These are phyloP conservation scores for Melipona quadrifasciata DNA, from an alignment of 1,140 invertebrate genomes.

Conservation along the genomic window DNA sequence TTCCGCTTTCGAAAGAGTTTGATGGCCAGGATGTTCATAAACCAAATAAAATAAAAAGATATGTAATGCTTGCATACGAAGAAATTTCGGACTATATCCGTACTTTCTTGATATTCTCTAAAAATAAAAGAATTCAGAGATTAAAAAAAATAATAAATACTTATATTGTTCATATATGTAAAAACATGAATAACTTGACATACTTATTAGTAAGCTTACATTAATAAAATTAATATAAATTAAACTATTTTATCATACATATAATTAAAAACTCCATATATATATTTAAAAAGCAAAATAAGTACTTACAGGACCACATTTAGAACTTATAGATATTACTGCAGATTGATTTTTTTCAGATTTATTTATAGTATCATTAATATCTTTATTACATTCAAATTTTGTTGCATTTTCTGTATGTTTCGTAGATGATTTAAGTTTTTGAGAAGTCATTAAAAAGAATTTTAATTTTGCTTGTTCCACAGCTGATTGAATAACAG, in stretches of 20 bases:
- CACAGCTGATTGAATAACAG: conserved; percentile 83
- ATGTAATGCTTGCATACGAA: conserved; percentile 86
- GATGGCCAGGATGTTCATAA: conserved; percentile 83
- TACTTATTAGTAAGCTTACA: no score
- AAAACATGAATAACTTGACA: no score
- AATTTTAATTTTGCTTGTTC: conserved; percentile 86
- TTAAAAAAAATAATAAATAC: no score
- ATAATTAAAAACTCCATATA: no score
- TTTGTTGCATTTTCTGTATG: conserved; percentile 9
- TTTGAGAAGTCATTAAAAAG: conserved; percentile 71
- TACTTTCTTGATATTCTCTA: conserved; percentile 75
- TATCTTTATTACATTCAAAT: not conserved
- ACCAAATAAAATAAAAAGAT: conserved; percentile 87
- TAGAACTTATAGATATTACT: not conserved
- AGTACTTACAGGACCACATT: conserved; percentile 18
- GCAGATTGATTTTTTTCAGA: conserved; percentile 2
- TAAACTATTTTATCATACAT: no score
- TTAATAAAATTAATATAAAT: no score
- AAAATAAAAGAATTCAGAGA: no score
- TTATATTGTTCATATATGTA: no score
- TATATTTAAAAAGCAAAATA: no score
- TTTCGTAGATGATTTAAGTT: conserved; percentile 14
- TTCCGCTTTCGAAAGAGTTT: conserved; percentile 75
- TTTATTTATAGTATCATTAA: not conserved
- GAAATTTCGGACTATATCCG: conserved; percentile 86